phyloP scores from a whole-genome alignment of 2,113 vertebrate species.

The Mola mola region DNA sequence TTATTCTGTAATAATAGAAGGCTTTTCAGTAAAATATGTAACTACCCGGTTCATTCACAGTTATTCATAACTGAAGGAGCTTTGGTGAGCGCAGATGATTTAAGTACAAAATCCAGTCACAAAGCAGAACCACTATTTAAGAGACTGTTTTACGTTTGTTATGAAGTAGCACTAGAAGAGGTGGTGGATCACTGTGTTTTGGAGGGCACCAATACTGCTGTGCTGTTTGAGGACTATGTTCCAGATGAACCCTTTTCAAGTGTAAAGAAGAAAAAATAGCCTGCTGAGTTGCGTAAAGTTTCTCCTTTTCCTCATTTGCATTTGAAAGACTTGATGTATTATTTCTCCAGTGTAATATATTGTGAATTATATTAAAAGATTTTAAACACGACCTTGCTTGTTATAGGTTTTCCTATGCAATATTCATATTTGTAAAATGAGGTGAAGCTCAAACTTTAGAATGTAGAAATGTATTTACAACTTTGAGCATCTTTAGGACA shows the following conservation, averaged over 20 bases:
- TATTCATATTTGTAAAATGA: background rate
- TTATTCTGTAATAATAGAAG: conserved; percentile 63
- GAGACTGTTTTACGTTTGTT: conserved; percentile 40
- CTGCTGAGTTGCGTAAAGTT: conserved; percentile 48
- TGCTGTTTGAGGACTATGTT: conserved; percentile 21
- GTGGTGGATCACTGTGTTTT: conserved; percentile 70
- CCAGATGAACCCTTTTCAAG: conserved; percentile 17
- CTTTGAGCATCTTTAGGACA: background rate
- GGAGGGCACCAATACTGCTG: conserved; percentile 24
- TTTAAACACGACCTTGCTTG: conserved; percentile 51
- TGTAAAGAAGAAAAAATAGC: conserved; percentile 15
- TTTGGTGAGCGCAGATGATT: conserved; percentile 5
- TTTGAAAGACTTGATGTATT: conserved; percentile 72
- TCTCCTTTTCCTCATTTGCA: conserved; percentile 52
- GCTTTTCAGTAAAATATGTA: conserved; percentile 1
- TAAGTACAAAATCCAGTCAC: conserved; percentile 41
- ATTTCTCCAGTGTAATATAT: conserved; percentile 77
- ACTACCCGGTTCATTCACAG: background rate
- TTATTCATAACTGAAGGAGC: conserved; percentile 32
- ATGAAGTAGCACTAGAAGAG: conserved; percentile 46
- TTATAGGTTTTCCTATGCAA: background rate
- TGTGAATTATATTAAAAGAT: conserved; percentile 81
- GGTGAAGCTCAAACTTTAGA: too few species aligned
- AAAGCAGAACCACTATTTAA: conserved; percentile 56
- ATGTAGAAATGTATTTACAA: background rate